These are phyloP conservation scores for Wiebesia pumilae DNA, from an alignment of 1,140 invertebrate species.

Conservation along the genomic window DNA sequence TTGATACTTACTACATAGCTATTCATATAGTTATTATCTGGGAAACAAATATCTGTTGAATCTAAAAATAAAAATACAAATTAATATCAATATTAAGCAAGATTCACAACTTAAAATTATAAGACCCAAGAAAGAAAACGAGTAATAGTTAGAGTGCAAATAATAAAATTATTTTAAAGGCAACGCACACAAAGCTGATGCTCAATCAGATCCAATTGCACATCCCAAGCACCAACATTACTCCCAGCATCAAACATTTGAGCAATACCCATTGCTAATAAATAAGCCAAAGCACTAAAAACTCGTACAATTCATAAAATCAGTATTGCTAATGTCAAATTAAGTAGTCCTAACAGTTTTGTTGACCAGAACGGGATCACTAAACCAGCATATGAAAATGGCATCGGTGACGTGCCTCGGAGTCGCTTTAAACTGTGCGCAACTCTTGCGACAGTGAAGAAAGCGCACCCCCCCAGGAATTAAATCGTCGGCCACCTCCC, in stretches of 20 bases:
- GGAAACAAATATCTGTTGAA: constrained; percentile 64
- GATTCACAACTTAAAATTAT: constrained; percentile 3
- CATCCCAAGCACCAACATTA: constrained; percentile 51
- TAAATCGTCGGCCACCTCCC: neutral
- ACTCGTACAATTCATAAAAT: neutral
- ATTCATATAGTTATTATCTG: constrained; percentile 73
- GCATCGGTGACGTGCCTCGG: neutral
- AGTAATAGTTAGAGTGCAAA: constrained; percentile 48
- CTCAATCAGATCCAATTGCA: constrained; percentile 41
- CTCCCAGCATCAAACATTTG: neutral
- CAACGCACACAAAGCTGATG: constrained; percentile 13
- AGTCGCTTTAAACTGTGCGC: neutral
- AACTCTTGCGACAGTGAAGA: neutral
- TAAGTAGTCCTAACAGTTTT: neutral
- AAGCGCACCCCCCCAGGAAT: neutral
- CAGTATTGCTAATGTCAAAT: neutral
- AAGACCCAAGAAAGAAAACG: neutral
- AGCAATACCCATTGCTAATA: neutral
- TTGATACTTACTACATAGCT: constrained; percentile 73
- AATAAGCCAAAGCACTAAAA: constrained; percentile 15
- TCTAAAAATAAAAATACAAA: constrained; percentile 64
- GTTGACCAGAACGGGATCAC: neutral
- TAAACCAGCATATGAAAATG: constrained; percentile 1
- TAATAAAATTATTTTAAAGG: neutral
- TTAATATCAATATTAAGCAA: neutral